Evolutionary conservation across 2,888 invertebrate genomes (phyloP).

Genomic region (Opisthograptis luteolata): DNA sequence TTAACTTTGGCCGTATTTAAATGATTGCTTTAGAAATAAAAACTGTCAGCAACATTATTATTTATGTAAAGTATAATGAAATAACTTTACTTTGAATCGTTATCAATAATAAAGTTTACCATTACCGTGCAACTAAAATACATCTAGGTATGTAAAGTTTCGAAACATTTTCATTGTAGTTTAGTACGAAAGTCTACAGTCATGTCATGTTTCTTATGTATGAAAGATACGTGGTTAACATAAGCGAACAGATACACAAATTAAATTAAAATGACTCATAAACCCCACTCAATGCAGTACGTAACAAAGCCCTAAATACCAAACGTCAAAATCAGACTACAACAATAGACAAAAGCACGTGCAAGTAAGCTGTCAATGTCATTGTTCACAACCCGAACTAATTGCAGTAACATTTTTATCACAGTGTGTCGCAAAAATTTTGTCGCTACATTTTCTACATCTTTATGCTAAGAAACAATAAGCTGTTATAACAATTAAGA

Average conservation of each 20-base stretch:
- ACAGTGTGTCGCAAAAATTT: constrained; percentile 34
- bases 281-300: constrained; percentile 33
- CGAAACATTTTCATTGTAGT: too few relatives aligned
- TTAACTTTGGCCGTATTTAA: too few relatives aligned
- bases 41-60: too few relatives aligned
- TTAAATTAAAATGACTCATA: constrained; percentile 27
- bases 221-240: constrained; percentile 3
- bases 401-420: constrained; percentile 42
- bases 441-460: constrained; percentile 34
- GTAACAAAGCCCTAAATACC: constrained; percentile 51
- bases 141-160: too few relatives aligned
- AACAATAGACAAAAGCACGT: constrained; percentile 53
- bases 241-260: constrained; percentile 1
- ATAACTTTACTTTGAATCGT: too few relatives aligned
- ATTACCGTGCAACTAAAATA: too few relatives aligned
- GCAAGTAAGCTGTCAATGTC: constrained; percentile 42
- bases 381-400: constrained; percentile 38
- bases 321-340: constrained; percentile 43
- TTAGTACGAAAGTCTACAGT: too few relatives aligned
- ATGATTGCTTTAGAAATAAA: too few relatives aligned
- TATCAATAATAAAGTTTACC: too few relatives aligned
- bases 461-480: constrained; percentile 51
- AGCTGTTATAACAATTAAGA: constrained; percentile 72
- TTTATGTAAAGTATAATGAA: too few relatives aligned
- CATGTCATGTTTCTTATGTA: too few relatives aligned